These are phyloP conservation scores for Pararge aegeria DNA, from an alignment of 1,140 invertebrate species.

Conservation along the genomic window DNA sequence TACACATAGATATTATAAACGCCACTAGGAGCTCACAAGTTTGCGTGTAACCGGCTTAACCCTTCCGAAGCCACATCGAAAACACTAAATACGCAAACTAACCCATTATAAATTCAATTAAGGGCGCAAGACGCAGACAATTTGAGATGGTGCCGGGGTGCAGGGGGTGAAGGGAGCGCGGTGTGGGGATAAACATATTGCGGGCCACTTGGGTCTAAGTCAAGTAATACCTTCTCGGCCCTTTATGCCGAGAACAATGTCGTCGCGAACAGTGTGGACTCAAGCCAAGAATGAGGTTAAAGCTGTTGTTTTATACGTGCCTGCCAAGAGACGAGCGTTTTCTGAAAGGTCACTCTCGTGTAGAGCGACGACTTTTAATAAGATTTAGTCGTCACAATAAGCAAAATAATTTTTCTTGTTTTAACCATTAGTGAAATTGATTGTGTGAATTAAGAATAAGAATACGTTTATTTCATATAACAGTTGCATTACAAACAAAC, in stretches of 20 bases:
- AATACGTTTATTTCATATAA: too few species aligned
- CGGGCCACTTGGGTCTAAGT: slow-evolving; percentile 47
- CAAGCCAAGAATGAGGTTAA: slow-evolving; percentile 11
- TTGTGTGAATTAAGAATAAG: too few species aligned
- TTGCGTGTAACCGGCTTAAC: slow-evolving; percentile 17
- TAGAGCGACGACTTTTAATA: not conserved
- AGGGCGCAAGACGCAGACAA: slow-evolving; percentile 61
- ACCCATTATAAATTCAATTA: slow-evolving; percentile 77
- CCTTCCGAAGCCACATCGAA: slow-evolving; percentile 22
- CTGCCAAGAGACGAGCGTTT: not conserved
- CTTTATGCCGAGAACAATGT: slow-evolving; percentile 28
- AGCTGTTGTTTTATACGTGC: slow-evolving; percentile 5
- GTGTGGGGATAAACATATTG: slow-evolving; percentile 52
- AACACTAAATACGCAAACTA: slow-evolving; percentile 49
- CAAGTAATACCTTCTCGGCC: slow-evolving; percentile 28
- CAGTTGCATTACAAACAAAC: too few species aligned
- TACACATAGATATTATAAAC: not conserved
- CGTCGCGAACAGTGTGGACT: slow-evolving; percentile 12
- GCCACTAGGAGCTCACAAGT: too few species aligned
- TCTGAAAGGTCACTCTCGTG: not conserved
- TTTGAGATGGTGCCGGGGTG: slow-evolving; percentile 41
- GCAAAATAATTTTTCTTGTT: too few species aligned
- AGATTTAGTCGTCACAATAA: too few species aligned
- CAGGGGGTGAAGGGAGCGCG: slow-evolving; percentile 23
- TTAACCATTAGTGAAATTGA: too few species aligned